phyloP scores from a whole-genome alignment of 1,140 invertebrate species.

The Zaprionus kolodkinae region DNA sequence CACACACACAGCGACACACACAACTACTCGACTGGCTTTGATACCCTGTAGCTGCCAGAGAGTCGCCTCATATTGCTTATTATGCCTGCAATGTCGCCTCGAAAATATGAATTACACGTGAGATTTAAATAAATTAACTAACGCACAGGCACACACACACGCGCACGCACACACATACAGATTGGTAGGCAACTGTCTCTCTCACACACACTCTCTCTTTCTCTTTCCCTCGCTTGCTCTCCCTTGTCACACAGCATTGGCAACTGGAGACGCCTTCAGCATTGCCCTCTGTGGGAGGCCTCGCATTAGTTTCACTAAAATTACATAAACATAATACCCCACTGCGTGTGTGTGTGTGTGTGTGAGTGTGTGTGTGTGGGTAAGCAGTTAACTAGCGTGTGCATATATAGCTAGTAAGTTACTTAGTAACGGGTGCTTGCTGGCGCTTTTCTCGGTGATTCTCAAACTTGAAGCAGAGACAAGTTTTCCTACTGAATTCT shows the following conservation, averaged over 20 bases:
- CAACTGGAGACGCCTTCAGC: constrained; percentile 8
- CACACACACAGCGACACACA: constrained; percentile 1
- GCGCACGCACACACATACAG: no score
- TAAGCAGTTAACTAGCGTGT: constrained; percentile 19
- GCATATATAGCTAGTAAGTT: neutral
- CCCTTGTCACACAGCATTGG: constrained; percentile 16
- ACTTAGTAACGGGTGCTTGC: constrained; percentile 25
- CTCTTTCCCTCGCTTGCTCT: no score
- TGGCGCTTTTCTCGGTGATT: neutral
- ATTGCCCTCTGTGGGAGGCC: constrained; percentile 24
- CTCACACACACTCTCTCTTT: no score
- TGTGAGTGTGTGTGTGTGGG: constrained; percentile 9
- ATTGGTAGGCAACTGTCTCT: no score
- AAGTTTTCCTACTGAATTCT: neutral
- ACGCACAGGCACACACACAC: constrained; percentile 39
- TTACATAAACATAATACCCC: constrained; percentile 33
- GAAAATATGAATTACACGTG: constrained; percentile 80
- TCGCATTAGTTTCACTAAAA: constrained; percentile 29
- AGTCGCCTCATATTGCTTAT: constrained; percentile 59
- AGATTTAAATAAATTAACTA: constrained; percentile 79
- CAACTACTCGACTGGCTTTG: constrained; percentile 7
- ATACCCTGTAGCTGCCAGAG: neutral
- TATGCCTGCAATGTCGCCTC: constrained; percentile 63
- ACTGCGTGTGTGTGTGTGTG: constrained; percentile 11
- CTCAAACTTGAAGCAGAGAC: neutral